Base-by-base conservation (phyloP, 2,888 invertebrate genomes). In the Phyllotreta striolata region DNA sequence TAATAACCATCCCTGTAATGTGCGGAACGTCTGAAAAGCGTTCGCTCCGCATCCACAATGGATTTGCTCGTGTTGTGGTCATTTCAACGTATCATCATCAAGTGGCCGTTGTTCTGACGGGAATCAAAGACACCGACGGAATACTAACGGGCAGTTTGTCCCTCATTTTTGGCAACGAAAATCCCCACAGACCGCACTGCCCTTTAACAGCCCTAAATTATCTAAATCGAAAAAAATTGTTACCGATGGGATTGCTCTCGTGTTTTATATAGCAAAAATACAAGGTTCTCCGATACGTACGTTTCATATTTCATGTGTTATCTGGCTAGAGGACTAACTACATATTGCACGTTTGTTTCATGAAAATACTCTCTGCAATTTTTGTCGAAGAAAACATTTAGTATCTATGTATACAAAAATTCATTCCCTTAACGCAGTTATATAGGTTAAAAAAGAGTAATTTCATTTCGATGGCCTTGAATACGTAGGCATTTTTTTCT, bases 81-180 rank as follows among this genome's bases (percentile, higher is more conserved):
- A 72, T 74, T 73, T 62, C 71, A 71, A 73, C 73, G 70, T 70
- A 74, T 73, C 71, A 73, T 73, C 72, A 74, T 74, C 74, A 73
- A 72, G 72, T 70, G 70, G 73, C 64, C 66, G 69, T 70, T 72
- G 70, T 69, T 67, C 67, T 69, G 70, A 61, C 63, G 62, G 63
- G 62, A 59, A 59, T 67, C 63, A 63, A 66, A 55, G 64, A 70
- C 71, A 59, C 54, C 47, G 43, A 56, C 63, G 47, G 72, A 73
- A 72, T 73, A 72, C 72, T 69, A 72, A 73, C 70, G 61, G 63
- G 63, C 64, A 64, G 64, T 69, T 69, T 65, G 67, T 67, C 58
- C 55, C 63, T 66, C 57, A 63, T 64, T 66, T 66, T 63, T 54
- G 63, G 46, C 55, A 24, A 34, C 34, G 54, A 67, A 70, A 60